Evolutionary conservation across 2,797 vertebrate species (phyloP), one percentile per base, ranked within the genome.

Genomic region (Leptatherina wallacei): DNA sequence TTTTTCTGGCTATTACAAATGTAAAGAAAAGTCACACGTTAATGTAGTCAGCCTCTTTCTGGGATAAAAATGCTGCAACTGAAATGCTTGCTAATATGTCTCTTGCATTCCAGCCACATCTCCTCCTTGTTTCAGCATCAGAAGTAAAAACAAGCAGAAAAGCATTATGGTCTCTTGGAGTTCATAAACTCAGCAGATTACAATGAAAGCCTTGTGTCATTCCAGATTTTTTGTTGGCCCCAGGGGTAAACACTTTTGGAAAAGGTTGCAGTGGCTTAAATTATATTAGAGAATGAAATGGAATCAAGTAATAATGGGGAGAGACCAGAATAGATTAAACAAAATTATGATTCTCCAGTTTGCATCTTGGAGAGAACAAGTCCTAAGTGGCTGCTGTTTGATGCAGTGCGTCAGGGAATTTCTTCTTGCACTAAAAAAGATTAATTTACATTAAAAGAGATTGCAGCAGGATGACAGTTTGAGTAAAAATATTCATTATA

Each of bases 131-230:
- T 22, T 58, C 24, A 42, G 40, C 24, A 47, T 68, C 35, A 51
- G 32, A 66, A 42, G 32, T 61, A 13, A 70, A 47, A 47, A 68
- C 16, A 14, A 10, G 16, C 40, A 64, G 30, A 33, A 64, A 52
- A 57, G 24, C 55, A 67, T 54, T 56, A 18, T 78, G 62, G 47
- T 75, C 59, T 54, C 58, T 55, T 57, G 29, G 35, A 56, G 27
- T 32, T 80, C 44, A 65, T 60, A 44, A 71, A 66, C 9, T 20
- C 11, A 61, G 35, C 22, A 74, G 72, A 80, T 83, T 69, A 83
- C 44, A 84, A 75, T 35, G 36, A 60, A 75, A 42, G 42, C 67
- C 52, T 40, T 86, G 71, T 78, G 56, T 73, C 38, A 60, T 51
- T 68, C 13, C 55, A 38, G 60, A 4, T 76, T 69, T 73, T 54